These are phyloP conservation scores for Drosophila koepferae DNA, from an alignment of 2,888 invertebrate species.

Conservation along the genomic window DNA sequence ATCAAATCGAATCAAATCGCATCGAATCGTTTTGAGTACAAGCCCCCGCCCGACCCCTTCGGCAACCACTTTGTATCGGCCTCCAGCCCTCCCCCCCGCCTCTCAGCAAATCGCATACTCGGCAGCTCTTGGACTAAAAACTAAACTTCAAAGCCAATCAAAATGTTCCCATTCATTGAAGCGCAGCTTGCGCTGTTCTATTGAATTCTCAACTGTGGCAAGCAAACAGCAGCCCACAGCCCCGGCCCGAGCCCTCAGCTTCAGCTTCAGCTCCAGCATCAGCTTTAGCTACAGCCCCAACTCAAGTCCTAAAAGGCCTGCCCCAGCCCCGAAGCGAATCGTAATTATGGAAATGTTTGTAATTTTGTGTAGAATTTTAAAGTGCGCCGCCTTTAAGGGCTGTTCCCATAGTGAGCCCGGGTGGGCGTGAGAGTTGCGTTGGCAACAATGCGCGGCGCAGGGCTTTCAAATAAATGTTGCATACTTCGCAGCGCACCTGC, in stretches of 20 bases:
- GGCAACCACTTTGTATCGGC: background rate
- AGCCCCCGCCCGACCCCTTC: background rate
- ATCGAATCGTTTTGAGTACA: slow-evolving; percentile 47
- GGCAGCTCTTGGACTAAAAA: slow-evolving; percentile 33
- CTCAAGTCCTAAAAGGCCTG: background rate
- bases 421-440: slow-evolving; percentile 14
- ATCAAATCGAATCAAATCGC: slow-evolving; percentile 57
- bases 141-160: slow-evolving; percentile 66
- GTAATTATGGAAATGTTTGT: slow-evolving; percentile 64
- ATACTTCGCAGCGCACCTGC: slow-evolving; percentile 55
- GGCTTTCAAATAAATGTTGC: slow-evolving; percentile 59
- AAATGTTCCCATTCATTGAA: slow-evolving; percentile 66
- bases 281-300: no score
- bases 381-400: slow-evolving; percentile 41
- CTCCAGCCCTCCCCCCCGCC: no score
- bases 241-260: background rate
- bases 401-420: background rate
- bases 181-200: slow-evolving; percentile 59
- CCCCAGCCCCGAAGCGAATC: slow-evolving; percentile 5
- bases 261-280: background rate
- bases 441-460: slow-evolving; percentile 37
- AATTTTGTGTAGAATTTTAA: slow-evolving; percentile 49
- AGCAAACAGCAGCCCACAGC: slow-evolving; percentile 7
- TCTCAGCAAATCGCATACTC: background rate
- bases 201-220: slow-evolving; percentile 52